These are phyloP conservation scores for Phyllotreta cruciferae DNA, from an alignment of 2,888 invertebrate genomes.

Conservation along the genomic window DNA sequence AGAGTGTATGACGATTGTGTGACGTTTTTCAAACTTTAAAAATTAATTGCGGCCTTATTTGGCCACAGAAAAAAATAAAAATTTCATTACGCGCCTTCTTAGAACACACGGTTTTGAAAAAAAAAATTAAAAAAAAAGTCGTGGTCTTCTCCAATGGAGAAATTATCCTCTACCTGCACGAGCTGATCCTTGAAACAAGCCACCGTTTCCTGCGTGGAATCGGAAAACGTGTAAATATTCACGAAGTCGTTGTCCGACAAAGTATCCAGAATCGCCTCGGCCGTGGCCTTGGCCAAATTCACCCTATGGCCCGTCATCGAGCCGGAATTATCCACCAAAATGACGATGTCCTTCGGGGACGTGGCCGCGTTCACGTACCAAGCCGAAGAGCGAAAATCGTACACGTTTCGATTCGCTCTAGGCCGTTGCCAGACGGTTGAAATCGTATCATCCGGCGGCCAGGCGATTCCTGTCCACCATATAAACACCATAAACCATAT, in stretches of 20 bases:
- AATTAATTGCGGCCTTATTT: too few relatives aligned
- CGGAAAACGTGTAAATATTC: slow-evolving; percentile 91
- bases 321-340: slow-evolving; percentile 90
- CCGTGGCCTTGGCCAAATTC: slow-evolving; percentile 87
- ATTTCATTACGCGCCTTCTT: too few relatives aligned
- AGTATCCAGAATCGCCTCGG: slow-evolving; percentile 89
- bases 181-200: slow-evolving; percentile 90
- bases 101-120: too few relatives aligned
- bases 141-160: too few relatives aligned
- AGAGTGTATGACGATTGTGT: too few relatives aligned
- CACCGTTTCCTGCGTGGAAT: slow-evolving; percentile 82
- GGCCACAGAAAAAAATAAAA: too few relatives aligned
- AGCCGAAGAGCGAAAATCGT: slow-evolving; percentile 91
- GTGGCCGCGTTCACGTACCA: slow-evolving; percentile 98
- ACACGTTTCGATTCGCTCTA: slow-evolving; percentile 81
- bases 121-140: too few relatives aligned
- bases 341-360: slow-evolving; percentile 95
- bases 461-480: slow-evolving; percentile 70
- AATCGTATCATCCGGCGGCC: slow-evolving; percentile 76
- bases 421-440: slow-evolving; percentile 68
- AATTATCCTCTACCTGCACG: slow-evolving; percentile 83
- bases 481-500: too few relatives aligned
- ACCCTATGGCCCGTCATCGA: slow-evolving; percentile 86
- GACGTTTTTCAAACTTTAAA: too few relatives aligned
- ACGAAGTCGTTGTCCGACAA: slow-evolving; percentile 97